Evolutionary conservation across 2,888 invertebrate species (phyloP).

Genomic region (Mythimna loreyi): DNA sequence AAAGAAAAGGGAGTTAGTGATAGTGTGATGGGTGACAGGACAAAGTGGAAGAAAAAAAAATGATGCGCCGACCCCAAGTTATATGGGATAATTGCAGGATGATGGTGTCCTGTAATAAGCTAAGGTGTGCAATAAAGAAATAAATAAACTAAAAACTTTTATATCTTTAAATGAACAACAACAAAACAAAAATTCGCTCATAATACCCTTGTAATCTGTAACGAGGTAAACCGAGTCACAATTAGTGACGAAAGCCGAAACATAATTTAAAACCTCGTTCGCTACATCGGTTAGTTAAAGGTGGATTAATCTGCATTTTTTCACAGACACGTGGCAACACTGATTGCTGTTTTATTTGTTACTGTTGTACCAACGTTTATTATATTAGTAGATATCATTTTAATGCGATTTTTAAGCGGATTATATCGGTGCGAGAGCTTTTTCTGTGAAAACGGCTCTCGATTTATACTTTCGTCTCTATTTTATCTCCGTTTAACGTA

Average conservation of each 20-base stretch:
- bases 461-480: background rate
- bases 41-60: too few relatives aligned
- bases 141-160: background rate
- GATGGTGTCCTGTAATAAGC: too few relatives aligned
- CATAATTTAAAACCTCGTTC: constrained; percentile 54
- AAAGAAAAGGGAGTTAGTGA: too few relatives aligned
- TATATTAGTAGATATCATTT: background rate
- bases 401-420: background rate
- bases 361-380: background rate
- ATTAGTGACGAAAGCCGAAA: constrained; percentile 53
- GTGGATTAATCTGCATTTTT: constrained; percentile 45
- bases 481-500: too few relatives aligned
- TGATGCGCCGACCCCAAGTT: too few relatives aligned
- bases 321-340: constrained; percentile 15
- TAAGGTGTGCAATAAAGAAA: too few relatives aligned
- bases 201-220: constrained; percentile 31
- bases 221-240: constrained; percentile 44
- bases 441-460: too few relatives aligned
- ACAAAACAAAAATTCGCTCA: constrained; percentile 10
- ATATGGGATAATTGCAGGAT: too few relatives aligned
- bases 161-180: background rate
- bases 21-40: too few relatives aligned
- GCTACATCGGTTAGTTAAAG: constrained; percentile 38
- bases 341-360: constrained; percentile 36
- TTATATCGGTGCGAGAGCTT: background rate